phyloP scores from a whole-genome alignment of 2,797 vertebrate genomes.

The Urocyon cinereoargenteus region DNA sequence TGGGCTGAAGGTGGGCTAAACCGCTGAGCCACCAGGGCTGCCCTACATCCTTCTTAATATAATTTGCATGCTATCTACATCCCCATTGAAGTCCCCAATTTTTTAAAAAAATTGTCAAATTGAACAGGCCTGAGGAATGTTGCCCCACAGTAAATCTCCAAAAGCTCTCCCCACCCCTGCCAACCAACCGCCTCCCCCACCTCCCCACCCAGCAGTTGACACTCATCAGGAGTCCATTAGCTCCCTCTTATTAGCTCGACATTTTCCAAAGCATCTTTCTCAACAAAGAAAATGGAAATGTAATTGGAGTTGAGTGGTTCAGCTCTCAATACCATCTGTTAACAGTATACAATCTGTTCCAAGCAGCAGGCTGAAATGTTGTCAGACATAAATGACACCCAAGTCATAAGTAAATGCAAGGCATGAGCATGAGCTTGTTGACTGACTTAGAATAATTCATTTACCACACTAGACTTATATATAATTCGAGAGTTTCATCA shows the following conservation, averaged over 20 bases:
- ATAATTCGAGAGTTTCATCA: not conserved
- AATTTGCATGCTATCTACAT: not conserved
- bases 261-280: constrained; percentile 34
- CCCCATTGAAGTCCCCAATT: not conserved
- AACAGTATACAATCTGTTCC: not conserved
- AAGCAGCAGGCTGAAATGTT: constrained; percentile 26
- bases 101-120: not conserved
- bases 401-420: not conserved
- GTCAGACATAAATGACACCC: not conserved
- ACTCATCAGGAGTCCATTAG: not conserved
- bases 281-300: constrained; percentile 48
- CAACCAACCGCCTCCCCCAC: not conserved
- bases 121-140: not conserved
- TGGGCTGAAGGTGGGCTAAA: too few relatives aligned
- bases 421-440: not conserved
- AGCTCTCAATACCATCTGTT: constrained; percentile 33
- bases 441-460: not conserved
- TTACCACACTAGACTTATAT: not conserved
- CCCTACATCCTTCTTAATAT: not conserved
- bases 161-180: not conserved
- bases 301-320: not conserved
- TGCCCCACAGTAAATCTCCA: not conserved
- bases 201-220: not conserved
- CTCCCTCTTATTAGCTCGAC: not conserved
- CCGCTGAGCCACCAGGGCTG: too few relatives aligned